These are phyloP conservation scores for Connochaetes taurinus DNA, from an alignment of 2,113 vertebrate species.

Conservation along the genomic window DNA sequence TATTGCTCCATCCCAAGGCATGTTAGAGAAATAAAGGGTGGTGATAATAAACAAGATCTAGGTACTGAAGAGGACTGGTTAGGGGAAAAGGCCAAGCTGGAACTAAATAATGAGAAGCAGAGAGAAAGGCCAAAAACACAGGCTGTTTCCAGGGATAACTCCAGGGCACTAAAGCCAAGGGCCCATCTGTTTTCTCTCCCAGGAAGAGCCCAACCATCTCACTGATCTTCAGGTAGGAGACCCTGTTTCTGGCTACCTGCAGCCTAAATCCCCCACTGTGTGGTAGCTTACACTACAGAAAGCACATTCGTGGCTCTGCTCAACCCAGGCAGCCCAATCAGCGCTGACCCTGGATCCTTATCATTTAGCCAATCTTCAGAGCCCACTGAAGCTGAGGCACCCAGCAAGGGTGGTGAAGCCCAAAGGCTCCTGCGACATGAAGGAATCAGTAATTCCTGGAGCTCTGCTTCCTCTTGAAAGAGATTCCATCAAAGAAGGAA, in stretches of 20 bases:
- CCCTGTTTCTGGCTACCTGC: neutral
- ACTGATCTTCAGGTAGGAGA: neutral
- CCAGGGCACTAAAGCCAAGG: neutral
- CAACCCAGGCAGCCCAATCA: neutral
- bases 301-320: neutral
- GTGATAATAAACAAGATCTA: neutral
- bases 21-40: neutral
- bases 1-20: neutral
- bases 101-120: conserved; percentile 30
- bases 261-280: neutral
- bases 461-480: neutral
- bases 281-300: neutral
- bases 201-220: neutral
- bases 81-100: neutral
- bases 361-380: neutral
- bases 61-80: neutral
- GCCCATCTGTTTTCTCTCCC: neutral
- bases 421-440: neutral
- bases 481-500: neutral
- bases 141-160: neutral
- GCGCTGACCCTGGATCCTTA: neutral
- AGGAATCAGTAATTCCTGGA: neutral
- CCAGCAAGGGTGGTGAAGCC: neutral
- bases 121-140: neutral
- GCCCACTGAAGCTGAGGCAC: neutral